These are phyloP conservation scores for Ataeniobius toweri DNA, from an alignment of 2,797 vertebrate genomes.

Conservation along the genomic window DNA sequence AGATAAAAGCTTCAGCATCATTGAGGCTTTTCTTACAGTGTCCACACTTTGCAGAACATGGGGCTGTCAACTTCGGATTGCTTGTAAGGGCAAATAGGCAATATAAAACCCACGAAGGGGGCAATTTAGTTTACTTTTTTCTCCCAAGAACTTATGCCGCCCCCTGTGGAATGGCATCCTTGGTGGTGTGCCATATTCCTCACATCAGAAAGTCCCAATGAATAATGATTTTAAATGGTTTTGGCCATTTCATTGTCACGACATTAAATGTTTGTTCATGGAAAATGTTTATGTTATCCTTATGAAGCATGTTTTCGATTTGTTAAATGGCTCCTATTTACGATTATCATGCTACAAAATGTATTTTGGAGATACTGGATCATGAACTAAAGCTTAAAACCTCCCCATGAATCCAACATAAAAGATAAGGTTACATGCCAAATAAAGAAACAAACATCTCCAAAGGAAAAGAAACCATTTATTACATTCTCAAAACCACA, in stretches of 20 bases:
- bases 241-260: neutral
- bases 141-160: neutral
- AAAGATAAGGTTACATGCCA: neutral
- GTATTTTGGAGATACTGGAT: neutral
- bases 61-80: neutral
- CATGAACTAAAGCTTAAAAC: neutral
- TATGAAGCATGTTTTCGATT: neutral
- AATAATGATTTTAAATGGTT: neutral
- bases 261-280: neutral
- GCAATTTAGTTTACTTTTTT: neutral
- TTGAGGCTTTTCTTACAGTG: neutral
- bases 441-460: conserved; percentile 46
- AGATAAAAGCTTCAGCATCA: neutral
- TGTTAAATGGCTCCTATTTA: neutral
- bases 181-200: neutral
- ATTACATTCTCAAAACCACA: conserved; percentile 86
- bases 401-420: neutral
- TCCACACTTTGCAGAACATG: neutral
- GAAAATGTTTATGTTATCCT: neutral
- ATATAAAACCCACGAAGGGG: neutral
- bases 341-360: neutral
- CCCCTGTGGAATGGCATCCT: neutral
- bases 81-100: neutral
- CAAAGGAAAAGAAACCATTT: conserved; percentile 80
- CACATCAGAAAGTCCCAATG: neutral